Conservation (phyloP, 1,140 invertebrate species). For the Amyelois transitella region DNA sequence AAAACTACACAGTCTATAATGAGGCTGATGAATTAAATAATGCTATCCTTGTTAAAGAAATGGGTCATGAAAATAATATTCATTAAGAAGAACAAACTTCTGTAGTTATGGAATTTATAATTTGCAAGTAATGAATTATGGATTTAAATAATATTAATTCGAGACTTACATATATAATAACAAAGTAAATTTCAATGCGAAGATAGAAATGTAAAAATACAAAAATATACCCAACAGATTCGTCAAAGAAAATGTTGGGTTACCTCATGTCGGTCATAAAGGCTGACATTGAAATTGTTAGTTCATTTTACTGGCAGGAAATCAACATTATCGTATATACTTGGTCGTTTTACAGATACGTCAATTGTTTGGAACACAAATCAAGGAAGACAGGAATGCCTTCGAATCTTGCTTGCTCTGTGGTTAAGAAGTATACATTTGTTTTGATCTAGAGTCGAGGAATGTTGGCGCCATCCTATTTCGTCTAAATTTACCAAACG, state of each 20-base stretch:
- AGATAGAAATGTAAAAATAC: too few species aligned
- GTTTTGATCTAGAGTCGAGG: constrained; percentile 14
- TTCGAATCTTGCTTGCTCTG: too few species aligned
- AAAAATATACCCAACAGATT: constrained; percentile 19
- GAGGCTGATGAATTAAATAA: not conserved
- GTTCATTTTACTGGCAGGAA: constrained; percentile 61
- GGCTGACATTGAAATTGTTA: constrained; percentile 63
- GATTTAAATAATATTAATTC: too few species aligned
- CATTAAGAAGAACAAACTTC: too few species aligned
- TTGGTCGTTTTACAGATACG: constrained; percentile 38
- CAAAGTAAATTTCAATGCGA: too few species aligned
- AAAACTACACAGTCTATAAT: not conserved
- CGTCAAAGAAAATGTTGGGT: constrained; percentile 13
- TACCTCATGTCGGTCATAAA: constrained; percentile 50
- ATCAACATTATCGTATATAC: constrained; percentile 41
- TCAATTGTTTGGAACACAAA: constrained; percentile 9
- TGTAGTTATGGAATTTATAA: too few species aligned
- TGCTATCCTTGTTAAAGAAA: not conserved
- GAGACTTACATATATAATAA: too few species aligned
- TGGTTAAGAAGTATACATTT: too few species aligned
- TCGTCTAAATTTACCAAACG: constrained; percentile 37
- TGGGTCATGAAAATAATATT: too few species aligned
- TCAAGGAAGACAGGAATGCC: too few species aligned
- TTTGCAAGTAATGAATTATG: too few species aligned
- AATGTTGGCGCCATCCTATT: constrained; percentile 49